Conservation (phyloP, 2,113 vertebrate genomes). For the Xiphias gladius region DNA sequence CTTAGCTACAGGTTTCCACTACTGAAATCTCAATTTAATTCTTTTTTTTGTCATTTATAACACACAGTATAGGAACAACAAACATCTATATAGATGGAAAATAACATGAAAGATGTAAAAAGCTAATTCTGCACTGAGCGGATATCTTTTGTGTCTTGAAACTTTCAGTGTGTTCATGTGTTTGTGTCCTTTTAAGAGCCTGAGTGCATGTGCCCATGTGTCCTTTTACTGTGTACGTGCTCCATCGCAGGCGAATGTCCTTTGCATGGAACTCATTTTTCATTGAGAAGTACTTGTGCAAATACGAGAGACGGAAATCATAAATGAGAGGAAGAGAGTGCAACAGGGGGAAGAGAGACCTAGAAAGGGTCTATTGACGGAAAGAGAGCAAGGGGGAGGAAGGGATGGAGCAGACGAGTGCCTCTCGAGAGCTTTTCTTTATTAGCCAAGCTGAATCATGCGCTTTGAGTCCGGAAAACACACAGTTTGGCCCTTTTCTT, state of each 20-base stretch:
- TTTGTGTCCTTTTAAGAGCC: slow-evolving; percentile 48
- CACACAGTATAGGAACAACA: neutral
- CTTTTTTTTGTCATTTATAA: neutral
- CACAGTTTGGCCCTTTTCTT: slow-evolving; percentile 56
- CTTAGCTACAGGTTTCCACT: slow-evolving; percentile 9
- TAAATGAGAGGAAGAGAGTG: slow-evolving; percentile 75
- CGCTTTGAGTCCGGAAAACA: slow-evolving; percentile 70
- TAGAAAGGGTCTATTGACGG: slow-evolving; percentile 72
- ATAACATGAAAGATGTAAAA: neutral
- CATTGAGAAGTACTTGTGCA: slow-evolving; percentile 78
- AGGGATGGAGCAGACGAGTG: slow-evolving; percentile 71
- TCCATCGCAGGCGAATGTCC: slow-evolving; percentile 60
- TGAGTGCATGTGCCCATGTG: slow-evolving; percentile 45
- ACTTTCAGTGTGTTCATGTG: neutral
- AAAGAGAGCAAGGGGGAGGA: slow-evolving; percentile 61
- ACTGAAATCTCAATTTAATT: neutral
- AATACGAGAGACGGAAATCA: slow-evolving; percentile 76
- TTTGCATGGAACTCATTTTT: slow-evolving; percentile 77
- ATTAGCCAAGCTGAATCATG: slow-evolving; percentile 76
- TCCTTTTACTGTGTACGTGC: slow-evolving; percentile 64
- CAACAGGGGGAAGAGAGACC: slow-evolving; percentile 52
- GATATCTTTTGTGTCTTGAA: slow-evolving; percentile 3
- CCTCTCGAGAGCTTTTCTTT: slow-evolving; percentile 78
- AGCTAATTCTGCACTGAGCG: neutral
- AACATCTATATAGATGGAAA: neutral